phyloP scores from a whole-genome alignment of 2,888 invertebrate species.

The Tinea trinotella region DNA sequence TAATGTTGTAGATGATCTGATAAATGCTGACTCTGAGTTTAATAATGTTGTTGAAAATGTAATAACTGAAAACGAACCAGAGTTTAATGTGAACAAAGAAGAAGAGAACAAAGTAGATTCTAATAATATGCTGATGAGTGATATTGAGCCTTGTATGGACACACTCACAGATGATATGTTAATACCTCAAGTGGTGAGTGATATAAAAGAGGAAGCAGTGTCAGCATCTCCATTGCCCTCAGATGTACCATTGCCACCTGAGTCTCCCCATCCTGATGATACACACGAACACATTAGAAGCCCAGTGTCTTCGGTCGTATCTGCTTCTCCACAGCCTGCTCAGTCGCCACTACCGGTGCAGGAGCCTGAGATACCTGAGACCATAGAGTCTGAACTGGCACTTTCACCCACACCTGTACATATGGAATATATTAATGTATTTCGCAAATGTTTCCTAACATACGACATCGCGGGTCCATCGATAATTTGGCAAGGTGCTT shows the following conservation, averaged over 20 bases:
- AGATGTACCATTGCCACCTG: constrained; percentile 20
- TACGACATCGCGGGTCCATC: not conserved
- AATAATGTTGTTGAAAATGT: not conserved
- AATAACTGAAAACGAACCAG: not conserved
- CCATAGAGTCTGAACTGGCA: not conserved
- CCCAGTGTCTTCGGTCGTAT: constrained; percentile 30
- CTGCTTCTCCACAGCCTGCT: constrained; percentile 24
- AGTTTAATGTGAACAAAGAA: not conserved
- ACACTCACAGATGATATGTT: not conserved
- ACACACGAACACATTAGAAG: constrained; percentile 25
- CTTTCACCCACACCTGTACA: not conserved
- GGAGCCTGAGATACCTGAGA: not conserved
- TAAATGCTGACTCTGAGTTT: not conserved
- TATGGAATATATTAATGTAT: not conserved
- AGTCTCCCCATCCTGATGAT: constrained; percentile 23
- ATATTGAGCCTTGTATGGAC: not conserved
- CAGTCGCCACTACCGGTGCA: constrained; percentile 22
- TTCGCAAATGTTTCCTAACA: not conserved
- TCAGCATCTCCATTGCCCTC: constrained; percentile 29
- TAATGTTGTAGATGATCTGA: not conserved
- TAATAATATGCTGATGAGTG: not conserved
- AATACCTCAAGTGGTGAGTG: constrained; percentile 4
- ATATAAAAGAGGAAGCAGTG: constrained; percentile 19
- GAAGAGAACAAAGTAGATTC: not conserved
- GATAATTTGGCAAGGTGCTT: not conserved